Evolutionary conservation across 2,888 invertebrate species (phyloP).

Genomic region (Chalcosyrphus nemorum): DNA sequence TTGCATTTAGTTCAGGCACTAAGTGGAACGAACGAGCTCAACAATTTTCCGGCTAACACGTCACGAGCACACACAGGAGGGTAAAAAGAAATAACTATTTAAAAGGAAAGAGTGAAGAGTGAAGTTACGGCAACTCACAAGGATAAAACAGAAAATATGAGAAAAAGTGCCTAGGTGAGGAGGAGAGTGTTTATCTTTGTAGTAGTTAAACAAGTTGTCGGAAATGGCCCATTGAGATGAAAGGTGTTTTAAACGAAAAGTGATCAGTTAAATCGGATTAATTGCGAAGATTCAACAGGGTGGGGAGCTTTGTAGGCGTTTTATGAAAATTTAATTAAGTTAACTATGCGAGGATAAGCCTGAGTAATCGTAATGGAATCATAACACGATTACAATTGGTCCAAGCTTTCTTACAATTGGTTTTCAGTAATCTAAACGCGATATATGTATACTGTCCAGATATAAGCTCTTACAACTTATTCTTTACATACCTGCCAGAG

Average conservation of each 20-base stretch:
- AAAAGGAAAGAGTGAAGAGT: constrained; percentile 39
- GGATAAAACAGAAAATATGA: constrained; percentile 32
- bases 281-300: constrained; percentile 7
- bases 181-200: constrained; percentile 38
- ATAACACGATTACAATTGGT: no score
- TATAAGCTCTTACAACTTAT: no score
- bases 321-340: not conserved
- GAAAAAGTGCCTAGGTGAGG: constrained; percentile 18
- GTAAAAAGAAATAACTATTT: constrained; percentile 20
- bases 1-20: constrained; percentile 41
- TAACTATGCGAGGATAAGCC: no score
- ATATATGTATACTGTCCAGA: no score
- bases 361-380: no score
- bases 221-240: constrained; percentile 53
- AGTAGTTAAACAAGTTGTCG: constrained; percentile 51
- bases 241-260: constrained; percentile 34
- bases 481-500: no score
- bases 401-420: no score
- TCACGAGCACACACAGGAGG: constrained; percentile 28
- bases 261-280: constrained; percentile 45
- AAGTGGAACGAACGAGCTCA: constrained; percentile 36
- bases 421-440: no score
- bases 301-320: not conserved
- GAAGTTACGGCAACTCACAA: constrained; percentile 47
- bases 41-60: constrained; percentile 53